A percentile compares a stretch with the other conserved stretches of the same genome.
Conservation (phyloP, 2,113 vertebrate genomes). For the Lasiurus cinereus region DNA sequence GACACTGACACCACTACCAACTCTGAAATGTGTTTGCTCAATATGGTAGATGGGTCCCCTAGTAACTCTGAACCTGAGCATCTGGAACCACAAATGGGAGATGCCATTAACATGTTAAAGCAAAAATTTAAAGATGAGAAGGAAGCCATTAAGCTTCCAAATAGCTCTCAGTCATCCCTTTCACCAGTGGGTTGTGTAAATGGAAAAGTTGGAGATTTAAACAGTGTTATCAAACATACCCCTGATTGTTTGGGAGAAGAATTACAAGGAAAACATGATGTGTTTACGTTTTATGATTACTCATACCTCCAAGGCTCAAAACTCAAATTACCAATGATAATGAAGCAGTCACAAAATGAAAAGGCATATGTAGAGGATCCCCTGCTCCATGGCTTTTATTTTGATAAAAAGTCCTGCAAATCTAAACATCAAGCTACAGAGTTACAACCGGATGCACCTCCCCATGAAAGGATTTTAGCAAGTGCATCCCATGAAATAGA, state of each 20-base stretch:
- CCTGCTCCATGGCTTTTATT: constrained; percentile 87
- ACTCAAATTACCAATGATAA: constrained; percentile 87
- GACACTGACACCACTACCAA: constrained; percentile 91
- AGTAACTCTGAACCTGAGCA: constrained; percentile 83
- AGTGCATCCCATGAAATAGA: constrained; percentile 80
- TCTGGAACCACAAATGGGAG: constrained; percentile 81
- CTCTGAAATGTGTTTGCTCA: constrained; percentile 89
- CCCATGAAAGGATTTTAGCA: constrained; percentile 81
- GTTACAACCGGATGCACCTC: constrained; percentile 81
- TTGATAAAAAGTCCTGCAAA: constrained; percentile 90
- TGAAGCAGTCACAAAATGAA: constrained; percentile 85
- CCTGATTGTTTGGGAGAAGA: constrained; percentile 84
- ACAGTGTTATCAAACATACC: constrained; percentile 78
- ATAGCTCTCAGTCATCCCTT: constrained; percentile 81
- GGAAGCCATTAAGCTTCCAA: constrained; percentile 80
- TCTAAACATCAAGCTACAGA: constrained; percentile 87
- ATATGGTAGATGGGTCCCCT: constrained; percentile 84
- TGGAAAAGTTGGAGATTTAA: constrained; percentile 85
- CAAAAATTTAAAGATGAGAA: constrained; percentile 85
- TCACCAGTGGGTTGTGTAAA: constrained; percentile 81
- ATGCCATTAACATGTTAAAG: constrained; percentile 80
- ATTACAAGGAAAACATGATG: constrained; percentile 86
- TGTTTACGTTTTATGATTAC: constrained; percentile 91
- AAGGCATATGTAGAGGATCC: constrained; percentile 86
- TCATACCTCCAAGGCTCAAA: constrained; percentile 90